These are phyloP conservation scores for Aricia agestis DNA, from an alignment of 1,140 invertebrate genomes.

Conservation along the genomic window DNA sequence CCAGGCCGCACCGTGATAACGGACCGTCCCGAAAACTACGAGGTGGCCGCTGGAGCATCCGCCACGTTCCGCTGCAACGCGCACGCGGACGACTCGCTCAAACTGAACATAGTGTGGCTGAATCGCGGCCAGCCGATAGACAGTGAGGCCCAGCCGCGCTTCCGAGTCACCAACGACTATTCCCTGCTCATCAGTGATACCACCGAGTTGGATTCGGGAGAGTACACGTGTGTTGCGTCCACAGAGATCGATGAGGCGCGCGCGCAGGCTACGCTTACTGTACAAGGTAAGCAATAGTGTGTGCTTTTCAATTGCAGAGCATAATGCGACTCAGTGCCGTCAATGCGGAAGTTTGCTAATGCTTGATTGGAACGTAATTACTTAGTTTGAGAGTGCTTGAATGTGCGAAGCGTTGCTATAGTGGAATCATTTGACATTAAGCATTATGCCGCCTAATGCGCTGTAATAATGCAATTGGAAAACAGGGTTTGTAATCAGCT, in stretches of 20 bases:
- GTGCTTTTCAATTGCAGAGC: too few relatives aligned
- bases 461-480: too few relatives aligned
- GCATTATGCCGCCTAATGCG: too few relatives aligned
- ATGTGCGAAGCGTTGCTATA: too few relatives aligned
- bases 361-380: too few relatives aligned
- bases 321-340: too few relatives aligned
- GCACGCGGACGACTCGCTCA: constrained; percentile 87
- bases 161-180: constrained; percentile 90
- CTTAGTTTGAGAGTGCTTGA: too few relatives aligned
- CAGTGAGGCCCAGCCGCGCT: constrained; percentile 90
- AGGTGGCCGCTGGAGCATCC: constrained; percentile 90
- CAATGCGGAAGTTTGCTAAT: too few relatives aligned
- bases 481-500: too few relatives aligned
- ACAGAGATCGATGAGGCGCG: constrained; percentile 91
- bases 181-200: constrained; percentile 96
- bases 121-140: constrained; percentile 91
- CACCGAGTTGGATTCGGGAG: constrained; percentile 94
- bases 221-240: constrained; percentile 96
- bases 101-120: constrained; percentile 91
- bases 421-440: too few relatives aligned
- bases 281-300: constrained; percentile 87
- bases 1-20: constrained; percentile 89
- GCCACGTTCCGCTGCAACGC: constrained; percentile 97
- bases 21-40: constrained; percentile 91
- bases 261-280: constrained; percentile 91